Evolutionary conservation across 2,113 vertebrate species (phyloP).

Genomic region (Tachuris rubrigastra): DNA sequence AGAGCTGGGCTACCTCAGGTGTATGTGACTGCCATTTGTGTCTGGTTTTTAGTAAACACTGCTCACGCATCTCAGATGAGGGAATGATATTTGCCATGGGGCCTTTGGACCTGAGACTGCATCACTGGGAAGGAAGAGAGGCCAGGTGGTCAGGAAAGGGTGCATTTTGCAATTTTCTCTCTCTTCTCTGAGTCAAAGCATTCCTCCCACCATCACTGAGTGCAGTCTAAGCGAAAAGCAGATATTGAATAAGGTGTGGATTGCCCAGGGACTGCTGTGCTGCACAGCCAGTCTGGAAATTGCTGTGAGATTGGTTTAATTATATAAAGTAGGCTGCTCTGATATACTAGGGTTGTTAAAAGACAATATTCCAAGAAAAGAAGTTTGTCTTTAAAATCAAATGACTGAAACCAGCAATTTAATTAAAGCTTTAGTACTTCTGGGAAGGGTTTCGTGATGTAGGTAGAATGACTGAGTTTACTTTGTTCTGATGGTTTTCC

Average conservation of each 20-base stretch:
- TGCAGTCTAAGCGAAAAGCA: neutral
- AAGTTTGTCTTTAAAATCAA: neutral
- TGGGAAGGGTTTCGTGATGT: neutral
- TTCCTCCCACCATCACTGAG: neutral
- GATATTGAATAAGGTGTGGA: neutral
- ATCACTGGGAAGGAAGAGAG: neutral
- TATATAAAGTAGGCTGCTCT: neutral
- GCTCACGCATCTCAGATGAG: neutral
- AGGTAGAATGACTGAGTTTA: neutral
- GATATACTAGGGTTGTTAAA: neutral
- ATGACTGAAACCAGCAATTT: neutral
- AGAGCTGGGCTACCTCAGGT: neutral
- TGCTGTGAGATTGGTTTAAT: neutral
- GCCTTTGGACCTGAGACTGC: neutral
- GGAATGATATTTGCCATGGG: neutral
- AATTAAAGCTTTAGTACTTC: conserved; percentile 21
- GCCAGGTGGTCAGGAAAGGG: neutral
- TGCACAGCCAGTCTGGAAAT: neutral
- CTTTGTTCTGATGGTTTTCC: neutral
- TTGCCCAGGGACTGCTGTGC: neutral
- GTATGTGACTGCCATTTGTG: neutral
- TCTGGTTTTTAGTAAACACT: neutral
- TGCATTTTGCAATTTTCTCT: neutral
- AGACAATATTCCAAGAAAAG: neutral
- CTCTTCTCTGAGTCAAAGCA: neutral